Percentiles rank a stretch among this genome's conserved stretches.
phyloP scores from a whole-genome alignment of 2,113 vertebrate genomes.

The Dermatemys mawii region DNA sequence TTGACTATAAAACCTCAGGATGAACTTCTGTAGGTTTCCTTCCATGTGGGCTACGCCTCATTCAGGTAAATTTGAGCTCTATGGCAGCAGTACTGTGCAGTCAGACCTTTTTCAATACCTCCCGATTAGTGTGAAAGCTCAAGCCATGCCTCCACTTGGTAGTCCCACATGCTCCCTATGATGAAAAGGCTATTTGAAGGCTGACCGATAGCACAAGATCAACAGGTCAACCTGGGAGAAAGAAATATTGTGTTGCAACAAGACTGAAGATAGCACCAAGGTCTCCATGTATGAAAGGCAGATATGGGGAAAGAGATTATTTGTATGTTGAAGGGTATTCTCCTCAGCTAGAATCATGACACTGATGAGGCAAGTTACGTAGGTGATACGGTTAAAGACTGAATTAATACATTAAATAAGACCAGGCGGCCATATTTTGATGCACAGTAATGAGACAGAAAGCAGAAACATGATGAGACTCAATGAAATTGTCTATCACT shows the following conservation, averaged over 20 bases:
- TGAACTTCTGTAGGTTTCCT: background rate
- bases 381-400: background rate
- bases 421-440: background rate
- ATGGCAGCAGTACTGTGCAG: rapidly evolving
- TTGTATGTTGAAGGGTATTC: background rate
- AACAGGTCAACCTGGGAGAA: background rate
- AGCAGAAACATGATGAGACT: background rate
- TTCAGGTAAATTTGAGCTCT: background rate
- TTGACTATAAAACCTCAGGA: rapidly evolving
- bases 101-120: background rate
- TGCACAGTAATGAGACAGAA: background rate
- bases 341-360: background rate
- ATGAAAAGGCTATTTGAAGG: background rate
- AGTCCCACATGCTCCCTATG: background rate
- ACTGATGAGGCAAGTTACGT: background rate
- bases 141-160: background rate
- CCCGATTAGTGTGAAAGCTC: background rate
- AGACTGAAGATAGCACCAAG: background rate
- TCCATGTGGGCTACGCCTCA: background rate
- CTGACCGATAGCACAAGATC: background rate
- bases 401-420: background rate
- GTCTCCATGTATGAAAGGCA: background rate
- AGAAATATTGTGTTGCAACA: background rate
- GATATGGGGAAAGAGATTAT: background rate
- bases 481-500: background rate